Evolutionary conservation across 2,113 vertebrate genomes (phyloP).

Genomic region (Oncorhynchus tshawytscha): DNA sequence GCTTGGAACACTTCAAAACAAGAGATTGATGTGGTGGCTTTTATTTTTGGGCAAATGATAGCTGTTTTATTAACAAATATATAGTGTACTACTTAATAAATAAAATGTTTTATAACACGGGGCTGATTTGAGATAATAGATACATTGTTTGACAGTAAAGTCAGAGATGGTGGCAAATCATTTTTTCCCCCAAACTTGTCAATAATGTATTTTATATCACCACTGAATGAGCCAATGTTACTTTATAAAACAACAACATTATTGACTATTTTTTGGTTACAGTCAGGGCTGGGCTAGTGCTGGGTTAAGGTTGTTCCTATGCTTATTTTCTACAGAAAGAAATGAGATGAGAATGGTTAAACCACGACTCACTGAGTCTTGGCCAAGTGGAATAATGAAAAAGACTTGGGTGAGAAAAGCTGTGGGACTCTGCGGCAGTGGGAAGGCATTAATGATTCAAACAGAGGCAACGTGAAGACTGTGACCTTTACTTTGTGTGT

Average conservation of each 20-base stretch:
- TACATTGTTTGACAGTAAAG: too few species aligned
- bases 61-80: constrained; percentile 71
- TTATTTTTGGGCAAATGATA: too few species aligned
- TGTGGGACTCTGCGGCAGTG: not conserved
- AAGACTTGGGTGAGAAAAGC: not conserved
- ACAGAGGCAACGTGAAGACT: not conserved
- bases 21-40: too few species aligned
- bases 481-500: not conserved
- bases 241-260: too few species aligned
- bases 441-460: not conserved
- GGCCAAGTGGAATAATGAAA: not conserved
- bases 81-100: constrained; percentile 65
- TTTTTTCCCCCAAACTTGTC: too few species aligned
- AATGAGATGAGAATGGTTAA: not conserved
- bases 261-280: too few species aligned
- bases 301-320: not conserved
- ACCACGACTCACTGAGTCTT: not conserved
- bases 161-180: too few species aligned
- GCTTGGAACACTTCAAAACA: too few species aligned
- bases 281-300: too few species aligned
- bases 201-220: too few species aligned
- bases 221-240: too few species aligned
- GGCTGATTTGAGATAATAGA: constrained; percentile 11
- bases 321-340: not conserved
- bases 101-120: constrained; percentile 65